phyloP scores from a whole-genome alignment of 2,113 vertebrate species.

The Barbus barbus region DNA sequence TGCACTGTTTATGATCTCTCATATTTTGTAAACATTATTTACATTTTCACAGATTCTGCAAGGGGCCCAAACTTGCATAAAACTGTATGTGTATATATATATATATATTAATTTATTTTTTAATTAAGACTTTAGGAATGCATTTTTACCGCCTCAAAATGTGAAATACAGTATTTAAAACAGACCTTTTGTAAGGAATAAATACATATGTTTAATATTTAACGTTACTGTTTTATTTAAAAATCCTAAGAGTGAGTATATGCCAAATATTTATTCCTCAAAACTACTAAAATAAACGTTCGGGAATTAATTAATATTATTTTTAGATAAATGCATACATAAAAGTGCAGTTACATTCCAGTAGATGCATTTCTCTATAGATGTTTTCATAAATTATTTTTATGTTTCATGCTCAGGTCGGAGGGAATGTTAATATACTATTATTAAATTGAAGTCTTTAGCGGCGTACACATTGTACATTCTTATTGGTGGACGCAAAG shows the following conservation, averaged over 20 bases:
- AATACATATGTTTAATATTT: too few species aligned
- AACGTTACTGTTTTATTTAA: too few species aligned
- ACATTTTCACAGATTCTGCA: too few species aligned
- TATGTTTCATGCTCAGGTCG: not conserved
- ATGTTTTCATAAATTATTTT: not conserved
- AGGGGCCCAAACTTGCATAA: too few species aligned
- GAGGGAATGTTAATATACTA: not conserved
- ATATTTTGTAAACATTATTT: too few species aligned
- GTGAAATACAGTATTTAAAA: not conserved
- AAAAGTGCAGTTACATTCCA: not conserved
- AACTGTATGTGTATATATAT: too few species aligned
- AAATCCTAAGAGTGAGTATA: not conserved
- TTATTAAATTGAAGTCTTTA: not conserved
- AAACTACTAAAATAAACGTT: not conserved
- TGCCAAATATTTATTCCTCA: not conserved
- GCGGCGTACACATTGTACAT: conserved; percentile 47
- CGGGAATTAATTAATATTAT: not conserved
- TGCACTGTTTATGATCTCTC: too few species aligned
- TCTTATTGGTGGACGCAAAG: conserved; percentile 63
- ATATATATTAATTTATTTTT: too few species aligned
- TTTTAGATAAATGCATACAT: not conserved
- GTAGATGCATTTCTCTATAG: not conserved
- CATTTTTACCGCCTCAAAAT: too few species aligned
- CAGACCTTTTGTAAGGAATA: not conserved
- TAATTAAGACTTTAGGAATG: too few species aligned